Base-by-base conservation (phyloP, 2,888 invertebrate species). In the Agrotis clavis region DNA sequence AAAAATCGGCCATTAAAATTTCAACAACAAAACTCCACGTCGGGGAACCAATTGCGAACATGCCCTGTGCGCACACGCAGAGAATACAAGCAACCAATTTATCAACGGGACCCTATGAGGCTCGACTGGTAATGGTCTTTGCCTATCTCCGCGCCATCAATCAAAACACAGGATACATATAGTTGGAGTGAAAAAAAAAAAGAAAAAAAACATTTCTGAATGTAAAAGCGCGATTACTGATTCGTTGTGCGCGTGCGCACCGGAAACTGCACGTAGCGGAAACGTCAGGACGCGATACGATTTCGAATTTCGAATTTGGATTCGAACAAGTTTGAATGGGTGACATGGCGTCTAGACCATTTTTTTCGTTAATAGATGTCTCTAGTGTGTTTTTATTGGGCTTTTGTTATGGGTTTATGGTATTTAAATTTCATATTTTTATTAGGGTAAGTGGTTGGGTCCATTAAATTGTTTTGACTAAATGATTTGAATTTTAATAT, bases 201-300 rank as follows among this genome's bases (percentile, higher is more conserved):
- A 85, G 87, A 86, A 85, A 88, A 88, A 89, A 90, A 77, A 76
- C 68, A 80, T 78, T 82, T 85, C 81, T 87, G 89, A 88, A 89
- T 89, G 86, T 90, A 87, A 87, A 86, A 87, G 87, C 92, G 91
- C 93, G 93, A 94, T 95, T 94, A 95, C 90, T 90, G 93, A 95
- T 95, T 93, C 95, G 92, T 90, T 73, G 88, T 90, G 94, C 95
- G 94, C 94, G 88, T 91, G 91, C 92, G 91, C 89, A 89, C 88
- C 94, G 94, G 95, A 94, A 93, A 93, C 94, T 91, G 91, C 95
- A 95, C 95, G 95, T 94, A 95, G 92, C 93, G 94, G 94, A 94
- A 94, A 93, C 94, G 95, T 93, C 95, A 95, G 95, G 92, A 96
- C 96, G 96, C 96, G 95, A 91, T 94, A 94, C 95, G 96, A 95